phyloP scores from a whole-genome alignment of 2,797 vertebrate genomes.

The Pangasius larnaudii region DNA sequence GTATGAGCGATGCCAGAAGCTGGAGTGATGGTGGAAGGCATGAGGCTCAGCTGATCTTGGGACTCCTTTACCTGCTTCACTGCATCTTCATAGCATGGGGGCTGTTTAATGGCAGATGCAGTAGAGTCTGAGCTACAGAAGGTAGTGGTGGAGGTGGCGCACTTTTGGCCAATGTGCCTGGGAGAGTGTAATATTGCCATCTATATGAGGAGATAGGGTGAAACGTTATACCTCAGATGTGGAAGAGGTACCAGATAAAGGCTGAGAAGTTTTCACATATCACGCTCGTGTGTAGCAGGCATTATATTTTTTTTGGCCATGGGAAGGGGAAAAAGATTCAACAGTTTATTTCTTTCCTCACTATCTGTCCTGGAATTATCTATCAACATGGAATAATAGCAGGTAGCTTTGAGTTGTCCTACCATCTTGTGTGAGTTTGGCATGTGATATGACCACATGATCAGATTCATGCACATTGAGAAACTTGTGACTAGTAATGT shows the following conservation, averaged over 20 bases:
- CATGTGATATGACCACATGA: constrained; percentile 43
- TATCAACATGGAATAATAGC: constrained; percentile 2
- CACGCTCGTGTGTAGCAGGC: constrained; percentile 36
- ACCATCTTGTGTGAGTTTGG: neutral
- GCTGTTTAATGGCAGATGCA: constrained; percentile 87
- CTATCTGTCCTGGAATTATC: constrained; percentile 6
- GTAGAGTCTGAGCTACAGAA: constrained; percentile 87
- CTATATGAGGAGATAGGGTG: constrained; percentile 75
- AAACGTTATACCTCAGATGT: constrained; percentile 48
- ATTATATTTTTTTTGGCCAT: constrained; percentile 38
- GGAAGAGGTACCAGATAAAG: constrained; percentile 31
- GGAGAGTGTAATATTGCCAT: constrained; percentile 82
- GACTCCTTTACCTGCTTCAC: constrained; percentile 90
- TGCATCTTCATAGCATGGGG: constrained; percentile 95
- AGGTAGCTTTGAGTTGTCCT: constrained; percentile 22
- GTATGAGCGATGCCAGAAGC: constrained; percentile 46
- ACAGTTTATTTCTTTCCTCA: constrained; percentile 6
- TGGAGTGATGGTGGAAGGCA: constrained; percentile 47
- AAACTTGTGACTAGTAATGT: constrained; percentile 41
- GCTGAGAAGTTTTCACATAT: constrained; percentile 21
- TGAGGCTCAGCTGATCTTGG: constrained; percentile 43
- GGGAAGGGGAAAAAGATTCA: neutral
- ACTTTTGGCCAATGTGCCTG: constrained; percentile 86
- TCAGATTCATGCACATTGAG: constrained; percentile 21
- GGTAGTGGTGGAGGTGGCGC: constrained; percentile 81